Percentiles rank a stretch among this genome's conserved stretches.
phyloP scores from a whole-genome alignment of 2,113 vertebrate genomes.

The Oryzias javanicus region DNA sequence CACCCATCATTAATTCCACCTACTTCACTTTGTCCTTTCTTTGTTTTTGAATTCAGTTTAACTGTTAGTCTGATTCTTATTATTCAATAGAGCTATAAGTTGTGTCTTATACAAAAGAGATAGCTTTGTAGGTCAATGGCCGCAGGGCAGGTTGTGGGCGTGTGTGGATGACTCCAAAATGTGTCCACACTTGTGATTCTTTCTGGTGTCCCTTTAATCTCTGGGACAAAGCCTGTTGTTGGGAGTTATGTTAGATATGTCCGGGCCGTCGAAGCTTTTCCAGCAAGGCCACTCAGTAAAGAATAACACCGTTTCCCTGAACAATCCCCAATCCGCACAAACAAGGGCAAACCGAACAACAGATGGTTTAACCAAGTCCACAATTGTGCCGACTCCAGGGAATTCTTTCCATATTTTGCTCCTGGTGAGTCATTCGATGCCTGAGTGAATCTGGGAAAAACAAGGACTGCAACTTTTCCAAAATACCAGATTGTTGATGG shows the following conservation, averaged over 20 bases:
- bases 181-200: slow-evolving; percentile 53
- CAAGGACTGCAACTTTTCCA: slow-evolving; percentile 33
- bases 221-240: slow-evolving; percentile 58
- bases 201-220: slow-evolving; percentile 65
- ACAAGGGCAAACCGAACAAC: slow-evolving; percentile 67
- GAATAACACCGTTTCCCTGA: slow-evolving; percentile 67
- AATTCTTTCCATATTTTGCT: slow-evolving; percentile 73
- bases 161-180: slow-evolving; percentile 14
- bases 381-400: slow-evolving; percentile 61
- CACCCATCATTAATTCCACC: too few relatives aligned
- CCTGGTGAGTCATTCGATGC: slow-evolving; percentile 59
- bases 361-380: slow-evolving; percentile 65
- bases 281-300: slow-evolving; percentile 56
- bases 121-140: neutral
- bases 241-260: slow-evolving; percentile 76
- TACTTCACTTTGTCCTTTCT: too few relatives aligned
- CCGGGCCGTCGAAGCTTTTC: slow-evolving; percentile 50
- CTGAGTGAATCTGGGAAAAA: slow-evolving; percentile 72
- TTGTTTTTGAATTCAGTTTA: too few relatives aligned
- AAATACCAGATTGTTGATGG: neutral
- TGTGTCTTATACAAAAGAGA: too few relatives aligned
- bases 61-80: too few relatives aligned
- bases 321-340: slow-evolving; percentile 63
- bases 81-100: too few relatives aligned
- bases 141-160: slow-evolving; percentile 37